Base-by-base conservation (phyloP, 2,113 vertebrate species). In the Butorides virescens region DNA sequence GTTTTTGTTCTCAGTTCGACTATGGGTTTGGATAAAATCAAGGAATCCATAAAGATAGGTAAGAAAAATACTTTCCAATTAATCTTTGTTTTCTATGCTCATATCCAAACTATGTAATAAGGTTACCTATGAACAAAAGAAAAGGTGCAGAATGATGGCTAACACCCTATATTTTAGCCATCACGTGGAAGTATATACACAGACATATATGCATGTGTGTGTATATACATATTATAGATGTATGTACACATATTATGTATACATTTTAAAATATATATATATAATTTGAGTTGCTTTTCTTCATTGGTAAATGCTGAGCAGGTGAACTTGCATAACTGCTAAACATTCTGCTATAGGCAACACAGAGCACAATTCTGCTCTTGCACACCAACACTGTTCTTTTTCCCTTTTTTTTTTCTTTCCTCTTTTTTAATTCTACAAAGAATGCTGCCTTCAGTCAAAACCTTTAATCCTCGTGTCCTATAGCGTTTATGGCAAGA, bases 351-450 rank as follows among this genome's bases (percentile, higher is more conserved):
- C 1, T 0, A 44, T 6, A 46, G 9, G 26, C 37, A 67, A 15
- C 49, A 71, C 9, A 76, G 37, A 89, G 74, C 19, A 85, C 44
- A 74, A 20, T 8, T 66, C 39, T 36, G 32, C 23, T 82, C 16
- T 92, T 66, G 58, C 36, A 75, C 13, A 65, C 20, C n/a, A 89
- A 2, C 0, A 0, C 3, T 80, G 30, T 14, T 74, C 8, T 83
- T 77, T 78, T 58, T 7, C 2, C 3, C 6, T 62, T 62, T 72
- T 53, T 44, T 36, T 53, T 44, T 36, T 67, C 16, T 47, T 70
- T 36, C 37, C 14, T 78, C 19, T 67, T 71, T 95, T 95, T 94
- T 88, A 97, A 95, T 96, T 96, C 96, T 94, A 92, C 86, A 92
- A 93, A 96, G 92, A 92, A 93, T 70, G n/a, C 34, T 77, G 59